Percentiles rank a stretch among this genome's conserved stretches.
Conservation (phyloP, 2,888 invertebrate species). For the Pegoplata infirma region DNA sequence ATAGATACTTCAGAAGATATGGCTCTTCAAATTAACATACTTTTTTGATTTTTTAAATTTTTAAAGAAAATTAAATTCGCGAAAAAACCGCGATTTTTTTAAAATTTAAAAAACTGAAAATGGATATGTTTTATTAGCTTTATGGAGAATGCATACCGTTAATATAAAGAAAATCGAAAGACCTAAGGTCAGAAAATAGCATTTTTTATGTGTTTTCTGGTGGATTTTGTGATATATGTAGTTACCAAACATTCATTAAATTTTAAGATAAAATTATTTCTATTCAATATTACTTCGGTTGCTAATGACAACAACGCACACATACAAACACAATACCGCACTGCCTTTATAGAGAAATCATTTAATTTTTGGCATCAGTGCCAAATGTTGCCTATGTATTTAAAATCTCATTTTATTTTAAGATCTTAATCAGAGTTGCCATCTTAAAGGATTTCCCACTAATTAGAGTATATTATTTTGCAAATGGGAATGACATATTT, state of each 20-base stretch:
- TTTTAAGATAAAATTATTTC: background rate
- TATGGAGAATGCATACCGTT: too few relatives aligned
- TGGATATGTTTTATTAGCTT: too few relatives aligned
- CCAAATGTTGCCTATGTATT: slow-evolving; percentile 60
- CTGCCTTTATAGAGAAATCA: slow-evolving; percentile 18
- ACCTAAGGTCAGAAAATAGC: too few relatives aligned
- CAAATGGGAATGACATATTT: background rate
- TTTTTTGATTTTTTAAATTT: too few relatives aligned
- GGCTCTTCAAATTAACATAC: too few relatives aligned
- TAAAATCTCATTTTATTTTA: slow-evolving; percentile 59
- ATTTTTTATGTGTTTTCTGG: too few relatives aligned
- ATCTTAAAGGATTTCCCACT: background rate
- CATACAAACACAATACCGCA: background rate
- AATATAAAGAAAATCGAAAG: too few relatives aligned
- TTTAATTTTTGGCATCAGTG: slow-evolving; percentile 59
- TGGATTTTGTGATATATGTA: too few relatives aligned
- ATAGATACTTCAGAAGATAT: too few relatives aligned
- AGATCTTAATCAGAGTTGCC: slow-evolving; percentile 48
- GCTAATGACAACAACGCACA: background rate
- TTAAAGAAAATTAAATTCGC: too few relatives aligned
- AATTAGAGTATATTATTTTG: background rate
- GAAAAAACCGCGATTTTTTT: too few relatives aligned
- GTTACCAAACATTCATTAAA: background rate
- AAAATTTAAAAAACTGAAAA: too few relatives aligned
- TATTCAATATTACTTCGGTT: background rate